A percentile compares a stretch with the other conserved stretches of the same genome.
phyloP scores from a whole-genome alignment of 1,140 invertebrate species.

The Drosophila nebulosa region DNA sequence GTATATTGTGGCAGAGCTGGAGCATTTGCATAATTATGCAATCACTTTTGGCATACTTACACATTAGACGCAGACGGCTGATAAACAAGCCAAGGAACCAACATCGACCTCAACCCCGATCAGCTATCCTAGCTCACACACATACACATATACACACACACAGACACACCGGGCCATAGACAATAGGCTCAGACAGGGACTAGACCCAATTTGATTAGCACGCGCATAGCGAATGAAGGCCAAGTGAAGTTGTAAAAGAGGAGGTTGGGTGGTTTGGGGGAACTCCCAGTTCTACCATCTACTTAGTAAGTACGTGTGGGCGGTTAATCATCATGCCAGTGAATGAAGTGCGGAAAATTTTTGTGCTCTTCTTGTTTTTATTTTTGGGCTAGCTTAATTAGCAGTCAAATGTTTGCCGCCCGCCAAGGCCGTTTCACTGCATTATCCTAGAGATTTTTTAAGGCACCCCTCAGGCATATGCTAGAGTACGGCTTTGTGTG shows the following conservation, averaged over 20 bases:
- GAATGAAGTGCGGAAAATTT: background rate
- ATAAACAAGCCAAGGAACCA: slow-evolving; percentile 51
- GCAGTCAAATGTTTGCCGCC: slow-evolving; percentile 70
- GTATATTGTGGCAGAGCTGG: slow-evolving; percentile 59
- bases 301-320: slow-evolving; percentile 38
- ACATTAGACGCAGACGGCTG: slow-evolving; percentile 73
- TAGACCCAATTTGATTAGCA: slow-evolving; percentile 77
- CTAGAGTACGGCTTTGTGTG: slow-evolving; percentile 3
- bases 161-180: slow-evolving; percentile 27
- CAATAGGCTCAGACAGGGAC: slow-evolving; percentile 63
- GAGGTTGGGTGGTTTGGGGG: background rate
- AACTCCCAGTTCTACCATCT: background rate
- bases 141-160: background rate
- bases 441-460: slow-evolving; percentile 44
- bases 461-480: slow-evolving; percentile 45
- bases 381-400: slow-evolving; percentile 61
- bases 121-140: slow-evolving; percentile 8
- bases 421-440: slow-evolving; percentile 49
- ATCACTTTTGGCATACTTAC: slow-evolving; percentile 77
- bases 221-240: slow-evolving; percentile 64
- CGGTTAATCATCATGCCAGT: slow-evolving; percentile 61
- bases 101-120: slow-evolving; percentile 6
- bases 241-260: slow-evolving; percentile 15
- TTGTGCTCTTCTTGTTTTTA: slow-evolving; percentile 13
- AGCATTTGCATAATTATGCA: slow-evolving; percentile 76